These are phyloP conservation scores for Petrolisthes manimaculis DNA, from an alignment of 2,888 invertebrate genomes.

Conservation along the genomic window DNA sequence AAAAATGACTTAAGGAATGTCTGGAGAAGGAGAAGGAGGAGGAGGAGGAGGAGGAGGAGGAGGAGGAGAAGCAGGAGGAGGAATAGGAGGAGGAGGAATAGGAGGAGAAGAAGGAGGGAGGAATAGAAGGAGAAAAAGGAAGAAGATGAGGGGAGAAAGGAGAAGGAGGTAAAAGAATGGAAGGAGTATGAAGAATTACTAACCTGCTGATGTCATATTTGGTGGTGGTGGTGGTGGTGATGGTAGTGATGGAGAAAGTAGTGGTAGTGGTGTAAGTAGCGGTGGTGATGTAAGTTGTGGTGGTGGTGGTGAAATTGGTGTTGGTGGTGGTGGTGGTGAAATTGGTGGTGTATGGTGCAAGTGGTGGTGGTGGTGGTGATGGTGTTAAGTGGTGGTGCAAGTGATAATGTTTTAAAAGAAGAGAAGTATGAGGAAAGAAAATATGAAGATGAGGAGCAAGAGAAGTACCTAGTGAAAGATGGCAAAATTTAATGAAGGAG, in stretches of 20 bases:
- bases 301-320: too few species aligned
- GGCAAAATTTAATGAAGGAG: background rate
- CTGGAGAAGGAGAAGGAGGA: background rate
- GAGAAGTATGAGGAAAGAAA: background rate
- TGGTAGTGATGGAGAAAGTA: too few species aligned
- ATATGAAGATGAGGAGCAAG: background rate
- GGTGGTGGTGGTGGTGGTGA: too few species aligned
- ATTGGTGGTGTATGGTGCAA: too few species aligned
- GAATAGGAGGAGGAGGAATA: background rate
- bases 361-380: too few species aligned
- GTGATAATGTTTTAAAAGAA: background rate
- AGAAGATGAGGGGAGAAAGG: background rate
- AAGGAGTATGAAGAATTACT: background rate
- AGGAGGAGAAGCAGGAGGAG: background rate
- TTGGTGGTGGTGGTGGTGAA: too few species aligned
- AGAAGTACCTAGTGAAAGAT: background rate
- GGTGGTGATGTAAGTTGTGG: too few species aligned
- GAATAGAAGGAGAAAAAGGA: background rate
- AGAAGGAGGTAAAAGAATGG: background rate
- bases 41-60: background rate
- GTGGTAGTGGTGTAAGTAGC: too few species aligned
- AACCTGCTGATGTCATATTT: too few species aligned
- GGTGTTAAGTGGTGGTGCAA: too few species aligned
- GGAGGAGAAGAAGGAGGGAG: background rate
- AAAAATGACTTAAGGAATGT: background rate